Evolutionary conservation across 2,113 vertebrate genomes (phyloP), one percentile per base, ranked within the genome.

Genomic region (Trogon surrucura): DNA sequence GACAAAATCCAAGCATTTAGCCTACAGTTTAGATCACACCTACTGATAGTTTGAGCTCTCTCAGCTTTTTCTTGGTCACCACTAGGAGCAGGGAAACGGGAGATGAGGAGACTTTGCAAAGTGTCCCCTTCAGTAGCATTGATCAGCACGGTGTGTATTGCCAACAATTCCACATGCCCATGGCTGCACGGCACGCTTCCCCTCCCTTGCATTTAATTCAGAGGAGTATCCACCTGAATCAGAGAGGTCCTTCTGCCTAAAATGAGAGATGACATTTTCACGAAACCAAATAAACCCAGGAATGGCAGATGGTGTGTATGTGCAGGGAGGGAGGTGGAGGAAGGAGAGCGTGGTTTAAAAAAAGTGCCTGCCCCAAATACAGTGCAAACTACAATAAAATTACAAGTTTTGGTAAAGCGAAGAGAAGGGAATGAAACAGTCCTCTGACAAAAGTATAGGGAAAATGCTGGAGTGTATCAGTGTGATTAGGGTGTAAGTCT

Each of bases 221-320:
- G 51, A 81, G 85, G 53, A 34, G 57, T 4, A 88, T 3, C 71
- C 85, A 75, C 85, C 88, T 90, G 88, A 75, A 88, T 67, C 75
- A 56, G 65, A 88, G 64, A 74, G 58, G 65, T 64, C 71, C 0
- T 1, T 69, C 71, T 93, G 92, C 85, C 82, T 51, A 5, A 9
- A 85, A 45, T 10, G 81, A 69, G 75, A 61, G 48, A 67, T 85
- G 92, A 91, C 90, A 94, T 97, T 97, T 97, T 61, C 66, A 45
- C 4, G 30, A 10, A 91, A 87, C 32, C 45, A 72, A 44, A 75
- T 17, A 88, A 96, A 72, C 13, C 61, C 61, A n/a, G 81, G 61
- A 85, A 60, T 22, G 53, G 90, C 95, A 97, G 96, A 97, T 96
- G 95, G 89, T 83, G 93, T 84, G 88, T 78, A 44, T 34, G 56